phyloP scores from a whole-genome alignment of 2,888 invertebrate genomes.

The Parnassius orleans region DNA sequence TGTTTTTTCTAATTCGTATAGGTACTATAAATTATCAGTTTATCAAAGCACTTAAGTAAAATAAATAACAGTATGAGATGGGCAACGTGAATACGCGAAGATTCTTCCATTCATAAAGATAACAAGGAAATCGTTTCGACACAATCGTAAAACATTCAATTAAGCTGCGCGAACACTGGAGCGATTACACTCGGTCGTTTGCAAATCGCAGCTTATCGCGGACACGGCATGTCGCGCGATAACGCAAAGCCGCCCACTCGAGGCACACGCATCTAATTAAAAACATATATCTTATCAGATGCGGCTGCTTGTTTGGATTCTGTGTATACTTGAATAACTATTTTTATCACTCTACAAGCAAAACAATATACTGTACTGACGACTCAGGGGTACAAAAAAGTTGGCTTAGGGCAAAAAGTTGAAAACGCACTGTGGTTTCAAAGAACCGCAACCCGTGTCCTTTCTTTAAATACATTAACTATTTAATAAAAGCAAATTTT shows the following conservation, averaged over 20 bases:
- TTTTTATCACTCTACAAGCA: not conserved
- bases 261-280: slow-evolving; percentile 33
- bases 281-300: slow-evolving; percentile 33
- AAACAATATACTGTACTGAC: too few relatives aligned
- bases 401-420: too few relatives aligned
- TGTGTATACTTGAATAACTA: slow-evolving; percentile 4
- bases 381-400: too few relatives aligned
- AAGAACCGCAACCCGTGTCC: too few relatives aligned
- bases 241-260: slow-evolving; percentile 30
- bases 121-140: slow-evolving; percentile 6
- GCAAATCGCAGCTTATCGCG: slow-evolving; percentile 24
- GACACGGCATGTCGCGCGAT: slow-evolving; percentile 25
- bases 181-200: not conserved
- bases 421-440: too few relatives aligned
- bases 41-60: not conserved
- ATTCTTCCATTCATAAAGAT: slow-evolving; percentile 10
- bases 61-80: not conserved
- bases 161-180: not conserved
- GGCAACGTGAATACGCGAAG: not conserved
- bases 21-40: too few relatives aligned
- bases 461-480: too few relatives aligned
- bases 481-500: too few relatives aligned
- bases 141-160: slow-evolving; percentile 7
- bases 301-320: not conserved
- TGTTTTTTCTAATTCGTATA: too few relatives aligned